Evolutionary conservation across 2,888 invertebrate species (phyloP).

Genomic region (Biston stratarius): DNA sequence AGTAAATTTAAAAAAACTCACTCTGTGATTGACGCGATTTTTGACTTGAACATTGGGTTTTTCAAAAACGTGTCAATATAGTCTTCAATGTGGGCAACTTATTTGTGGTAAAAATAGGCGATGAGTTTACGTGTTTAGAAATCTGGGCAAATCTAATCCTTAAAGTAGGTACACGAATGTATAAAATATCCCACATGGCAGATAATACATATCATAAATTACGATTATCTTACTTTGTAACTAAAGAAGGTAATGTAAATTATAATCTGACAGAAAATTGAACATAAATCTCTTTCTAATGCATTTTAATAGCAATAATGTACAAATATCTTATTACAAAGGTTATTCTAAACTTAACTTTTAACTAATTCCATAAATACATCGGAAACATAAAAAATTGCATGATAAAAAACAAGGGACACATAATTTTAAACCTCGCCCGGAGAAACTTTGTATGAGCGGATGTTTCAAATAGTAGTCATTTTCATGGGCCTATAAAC

Average conservation of each 20-base stretch:
- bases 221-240: conserved; percentile 5
- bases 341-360: conserved; percentile 10
- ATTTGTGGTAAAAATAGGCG: too few species aligned
- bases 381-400: conserved; percentile 32
- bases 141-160: neutral
- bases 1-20: too few species aligned
- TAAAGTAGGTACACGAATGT: neutral
- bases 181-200: neutral
- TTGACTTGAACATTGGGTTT: too few species aligned
- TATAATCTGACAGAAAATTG: neutral
- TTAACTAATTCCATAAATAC: conserved; percentile 20
- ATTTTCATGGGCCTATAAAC: conserved; percentile 71
- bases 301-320: neutral
- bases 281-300: neutral
- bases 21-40: too few species aligned
- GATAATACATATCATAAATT: neutral
- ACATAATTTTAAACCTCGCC: conserved; percentile 37
- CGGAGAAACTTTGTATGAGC: conserved; percentile 45
- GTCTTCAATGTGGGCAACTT: too few species aligned
- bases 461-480: conserved; percentile 56
- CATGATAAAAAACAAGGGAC: conserved; percentile 34
- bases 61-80: too few species aligned
- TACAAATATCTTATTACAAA: conserved; percentile 6
- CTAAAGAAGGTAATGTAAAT: conserved; percentile 3
- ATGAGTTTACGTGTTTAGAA: too few species aligned